A percentile compares a stretch with the other conserved stretches of the same genome.
phyloP scores from a whole-genome alignment of 2,797 vertebrate genomes.

The Falco concolor region DNA sequence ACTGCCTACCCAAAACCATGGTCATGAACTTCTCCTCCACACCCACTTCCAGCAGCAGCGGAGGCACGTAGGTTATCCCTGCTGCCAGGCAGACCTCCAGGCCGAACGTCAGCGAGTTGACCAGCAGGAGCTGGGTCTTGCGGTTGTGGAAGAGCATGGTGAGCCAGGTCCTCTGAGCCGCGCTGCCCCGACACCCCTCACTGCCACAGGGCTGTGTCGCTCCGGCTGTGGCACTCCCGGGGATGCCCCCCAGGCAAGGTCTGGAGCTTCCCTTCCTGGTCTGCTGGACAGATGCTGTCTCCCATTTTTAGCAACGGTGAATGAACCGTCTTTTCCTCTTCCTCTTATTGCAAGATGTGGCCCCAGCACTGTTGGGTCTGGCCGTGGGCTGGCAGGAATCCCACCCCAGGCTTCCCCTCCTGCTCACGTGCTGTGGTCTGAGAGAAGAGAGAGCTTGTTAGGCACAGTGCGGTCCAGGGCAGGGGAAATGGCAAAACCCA shows the following conservation, averaged over 20 bases:
- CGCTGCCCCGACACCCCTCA: not conserved
- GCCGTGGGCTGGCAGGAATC: not conserved
- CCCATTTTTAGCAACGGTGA: conserved; percentile 1
- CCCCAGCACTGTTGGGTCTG: accelerated
- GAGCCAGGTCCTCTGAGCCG: conserved; percentile 37
- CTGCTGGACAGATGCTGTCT: not conserved
- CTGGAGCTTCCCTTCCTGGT: not conserved
- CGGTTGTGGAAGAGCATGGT: conserved; percentile 62
- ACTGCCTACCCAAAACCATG: conserved; percentile 85
- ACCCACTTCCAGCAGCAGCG: conserved; percentile 83
- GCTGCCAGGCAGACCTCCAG: conserved; percentile 86
- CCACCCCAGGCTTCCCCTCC: not conserved
- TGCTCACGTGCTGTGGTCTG: not conserved
- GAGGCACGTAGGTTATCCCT: conserved; percentile 82
- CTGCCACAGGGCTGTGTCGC: not conserved
- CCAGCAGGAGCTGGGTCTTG: conserved; percentile 77
- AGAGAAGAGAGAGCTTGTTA: not conserved
- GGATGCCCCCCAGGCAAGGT: not conserved
- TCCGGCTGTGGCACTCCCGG: not conserved
- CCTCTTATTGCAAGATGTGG: not conserved
- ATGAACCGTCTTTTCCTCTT: not conserved
- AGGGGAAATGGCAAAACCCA: not conserved
- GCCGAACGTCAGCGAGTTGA: conserved; percentile 83
- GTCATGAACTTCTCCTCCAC: conserved; percentile 88
- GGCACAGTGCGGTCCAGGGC: not conserved